These are phyloP conservation scores for Sceloporus tristichus DNA, from an alignment of 2,113 vertebrate species.

Conservation along the genomic window DNA sequence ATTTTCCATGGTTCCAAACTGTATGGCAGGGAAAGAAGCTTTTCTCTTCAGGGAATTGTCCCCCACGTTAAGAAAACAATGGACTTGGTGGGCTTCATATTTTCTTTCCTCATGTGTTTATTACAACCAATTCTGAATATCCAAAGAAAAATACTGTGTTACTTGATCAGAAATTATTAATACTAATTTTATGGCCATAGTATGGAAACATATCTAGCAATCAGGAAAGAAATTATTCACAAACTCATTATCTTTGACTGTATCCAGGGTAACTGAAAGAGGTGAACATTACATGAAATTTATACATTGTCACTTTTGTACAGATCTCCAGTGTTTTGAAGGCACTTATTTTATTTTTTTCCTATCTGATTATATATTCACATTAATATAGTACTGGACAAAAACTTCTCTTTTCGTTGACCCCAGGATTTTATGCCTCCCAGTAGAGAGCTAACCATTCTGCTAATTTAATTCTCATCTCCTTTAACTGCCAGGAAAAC, in stretches of 20 bases:
- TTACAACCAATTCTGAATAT: no score
- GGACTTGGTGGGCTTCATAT: no score
- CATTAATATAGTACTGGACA: not conserved
- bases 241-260: not conserved
- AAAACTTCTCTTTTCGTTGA: not conserved
- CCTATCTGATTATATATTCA: not conserved
- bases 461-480: constrained; percentile 9
- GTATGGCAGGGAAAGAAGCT: no score
- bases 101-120: no score
- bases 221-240: not conserved
- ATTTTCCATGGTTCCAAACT: no score
- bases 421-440: constrained; percentile 4
- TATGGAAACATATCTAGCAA: not conserved
- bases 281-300: not conserved
- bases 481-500: constrained; percentile 18
- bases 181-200: not conserved
- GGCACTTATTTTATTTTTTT: not conserved
- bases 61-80: no score
- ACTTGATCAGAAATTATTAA: no score
- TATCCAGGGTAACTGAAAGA: not conserved
- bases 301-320: not conserved
- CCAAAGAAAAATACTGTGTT: no score
- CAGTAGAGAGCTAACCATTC: not conserved
- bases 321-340: not conserved
- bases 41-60: no score